These are phyloP conservation scores for Brachymystax lenok DNA, from an alignment of 2,797 vertebrate genomes.

Conservation along the genomic window DNA sequence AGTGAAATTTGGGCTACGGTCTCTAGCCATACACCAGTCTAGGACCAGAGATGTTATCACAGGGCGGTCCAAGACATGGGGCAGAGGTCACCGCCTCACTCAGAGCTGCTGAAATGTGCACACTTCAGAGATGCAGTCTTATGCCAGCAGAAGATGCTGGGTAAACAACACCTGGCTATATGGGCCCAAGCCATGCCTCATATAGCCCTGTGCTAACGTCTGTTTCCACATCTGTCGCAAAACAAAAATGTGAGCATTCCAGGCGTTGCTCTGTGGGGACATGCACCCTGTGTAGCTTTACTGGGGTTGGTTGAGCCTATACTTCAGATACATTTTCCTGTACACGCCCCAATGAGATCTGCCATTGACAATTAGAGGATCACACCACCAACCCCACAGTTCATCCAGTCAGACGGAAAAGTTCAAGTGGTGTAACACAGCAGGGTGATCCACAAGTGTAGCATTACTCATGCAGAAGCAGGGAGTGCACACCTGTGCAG, in stretches of 20 bases:
- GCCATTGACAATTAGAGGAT: not conserved
- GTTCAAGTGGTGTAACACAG: too few relatives aligned
- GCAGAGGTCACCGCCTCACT: not conserved
- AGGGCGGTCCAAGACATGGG: not conserved
- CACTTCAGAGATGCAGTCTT: not conserved
- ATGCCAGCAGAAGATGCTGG: not conserved
- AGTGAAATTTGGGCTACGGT: not conserved
- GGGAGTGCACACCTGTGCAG: slow-evolving; percentile 5
- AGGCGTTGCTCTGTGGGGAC: slow-evolving; percentile 7
- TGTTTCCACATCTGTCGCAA: slow-evolving; percentile 34
- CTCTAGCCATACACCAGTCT: not conserved
- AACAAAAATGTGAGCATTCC: slow-evolving; percentile 40
- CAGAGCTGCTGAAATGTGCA: not conserved
- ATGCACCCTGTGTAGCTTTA: slow-evolving; percentile 33
- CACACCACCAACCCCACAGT: not conserved
- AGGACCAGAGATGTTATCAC: not conserved
- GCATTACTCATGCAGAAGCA: slow-evolving; percentile 2
- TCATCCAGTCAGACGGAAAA: not conserved
- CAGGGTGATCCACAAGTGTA: slow-evolving; percentile 3
- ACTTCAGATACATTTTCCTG: not conserved
- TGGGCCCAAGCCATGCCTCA: not conserved
- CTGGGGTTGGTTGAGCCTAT: slow-evolving; percentile 34
- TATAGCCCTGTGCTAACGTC: slow-evolving; percentile 42
- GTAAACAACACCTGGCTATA: not conserved
- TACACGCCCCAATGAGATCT: slow-evolving; percentile 17